Evolutionary conservation across 1,140 invertebrate species (phyloP), one percentile per base, ranked within the genome.

Genomic region (Drosophila virilis): DNA sequence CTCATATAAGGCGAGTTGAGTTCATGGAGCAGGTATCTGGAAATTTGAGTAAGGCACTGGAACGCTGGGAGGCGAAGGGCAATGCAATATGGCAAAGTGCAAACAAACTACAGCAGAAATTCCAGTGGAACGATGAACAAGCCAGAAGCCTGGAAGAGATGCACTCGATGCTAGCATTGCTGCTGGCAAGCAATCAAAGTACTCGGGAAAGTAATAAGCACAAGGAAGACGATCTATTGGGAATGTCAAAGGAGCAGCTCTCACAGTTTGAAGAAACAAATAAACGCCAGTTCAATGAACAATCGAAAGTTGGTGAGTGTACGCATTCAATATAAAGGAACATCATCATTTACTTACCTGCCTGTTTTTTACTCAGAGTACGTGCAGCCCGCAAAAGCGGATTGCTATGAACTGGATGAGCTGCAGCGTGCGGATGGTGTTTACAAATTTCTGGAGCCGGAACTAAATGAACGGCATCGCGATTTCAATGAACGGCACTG

Each of bases 401-500:
- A 73, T 64, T 88, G 88, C 15, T 73, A 17, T 17, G 88, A 91
- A 12, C 48, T 91, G 43, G 78, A 70, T n/a, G 50, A 77, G 15
- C 40, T 28, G 8, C 28, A 48, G 9, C 59, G 72, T 45, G 13
- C 67, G 1, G 80, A 91, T 77, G 91, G 91, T 15, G 57, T 92
- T 13, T 92, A 92, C 51, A 78, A 73, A 58, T 92, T 92, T 60
- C 38, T 79, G 6, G 71, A 59, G 8, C 74, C 86, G 0, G 80
- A 89, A 32, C 9, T 68, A 0, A 92, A 92, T 57, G 83, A 91
- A 51, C 17, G 70, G 0, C 42, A 74, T 8, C 80, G 91, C 6
- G 78, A 92, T 68, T 91, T 89, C 9, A 66, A 92, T 59, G 78
- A 92, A 65, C 83, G 91, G 8, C 74, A 73, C 35, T 92, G 92